phyloP scores from a whole-genome alignment of 2,113 vertebrate genomes.

The Glareola pratincola region DNA sequence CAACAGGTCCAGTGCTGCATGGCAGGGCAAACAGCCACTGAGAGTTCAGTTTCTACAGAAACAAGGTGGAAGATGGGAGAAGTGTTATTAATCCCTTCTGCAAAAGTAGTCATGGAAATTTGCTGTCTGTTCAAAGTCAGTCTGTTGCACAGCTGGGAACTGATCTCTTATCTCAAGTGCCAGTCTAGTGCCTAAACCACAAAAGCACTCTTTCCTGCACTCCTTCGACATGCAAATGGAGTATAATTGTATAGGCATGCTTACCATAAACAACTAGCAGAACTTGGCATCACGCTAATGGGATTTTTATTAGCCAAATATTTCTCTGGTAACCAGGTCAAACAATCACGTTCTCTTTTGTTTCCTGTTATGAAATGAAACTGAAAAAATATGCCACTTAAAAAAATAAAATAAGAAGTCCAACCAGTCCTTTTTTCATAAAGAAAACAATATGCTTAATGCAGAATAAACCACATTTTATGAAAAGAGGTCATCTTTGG shows the following conservation, averaged over 20 bases:
- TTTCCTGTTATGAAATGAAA: slow-evolving; percentile 70
- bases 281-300: slow-evolving; percentile 33
- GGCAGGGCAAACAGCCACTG: accelerated
- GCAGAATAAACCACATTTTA: slow-evolving; percentile 62
- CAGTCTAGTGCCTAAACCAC: slow-evolving; percentile 61
- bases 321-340: slow-evolving; percentile 66
- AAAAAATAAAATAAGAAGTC: slow-evolving; percentile 58
- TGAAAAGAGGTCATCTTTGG: slow-evolving; percentile 63
- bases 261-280: slow-evolving; percentile 48
- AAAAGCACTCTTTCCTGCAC: neutral
- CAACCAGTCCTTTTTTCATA: slow-evolving; percentile 26
- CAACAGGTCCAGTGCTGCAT: accelerated
- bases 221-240: slow-evolving; percentile 2
- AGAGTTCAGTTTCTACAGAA: neutral
- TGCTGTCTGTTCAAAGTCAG: slow-evolving; percentile 35
- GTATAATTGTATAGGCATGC: slow-evolving; percentile 47
- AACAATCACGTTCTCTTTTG: slow-evolving; percentile 69
- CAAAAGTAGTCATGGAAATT: neutral
- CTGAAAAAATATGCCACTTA: slow-evolving; percentile 62
- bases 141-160: slow-evolving; percentile 50
- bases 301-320: slow-evolving; percentile 54
- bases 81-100: slow-evolving; percentile 15
- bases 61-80: neutral
- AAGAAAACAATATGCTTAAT: slow-evolving; percentile 64
- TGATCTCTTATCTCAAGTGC: slow-evolving; percentile 58